Base-by-base conservation (phyloP, 92 coral and sea anemone genomes). In the Epizoanthus ramosus region DNA sequence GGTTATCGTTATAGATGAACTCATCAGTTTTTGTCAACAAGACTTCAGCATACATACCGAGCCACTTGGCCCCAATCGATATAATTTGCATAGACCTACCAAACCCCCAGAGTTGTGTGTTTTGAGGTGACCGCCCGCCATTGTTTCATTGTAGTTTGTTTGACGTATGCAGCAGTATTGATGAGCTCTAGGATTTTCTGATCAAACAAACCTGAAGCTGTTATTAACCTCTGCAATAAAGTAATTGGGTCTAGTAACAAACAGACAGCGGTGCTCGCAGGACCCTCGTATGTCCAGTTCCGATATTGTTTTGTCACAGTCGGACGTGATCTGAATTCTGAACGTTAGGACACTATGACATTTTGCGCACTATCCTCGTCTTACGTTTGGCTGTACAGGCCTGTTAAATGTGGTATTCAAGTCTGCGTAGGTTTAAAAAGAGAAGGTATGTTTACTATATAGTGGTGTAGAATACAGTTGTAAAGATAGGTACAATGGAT, bases 191-290 rank as follows among this genome's bases (percentile, higher is more conserved):
- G 82, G 82, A 23, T 19, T 19, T 61, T 77, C 82, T 61, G 24
- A 60, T 19, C 71, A 77, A 77, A 77, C 82, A 77, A 77, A n/a
- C 82, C 37, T 63, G 57, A 39, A 77, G 71, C 39, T 60, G 71
- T 77, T 77, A 43, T 77, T 43, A 77, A 77, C 82, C 70, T n/a
- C 58, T 3, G 71, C 63, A 60, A 77, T 39, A 22, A 77, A 50
- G 24, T 77, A 22, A 63, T 61, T 37, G 68, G 45, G 57, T 18
- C 24, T 71, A 77, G 59, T 19, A 37, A 41, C n/a, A 76, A 61
- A 60, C 56, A 41, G 71, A 77, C 22, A 15, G 8, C 54, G 4
- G 33, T 21, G 35, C 81, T 57, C 16, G 81, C 6, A 41, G 52
- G 57, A 69, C 56, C 57, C 18, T 13, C 21, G 39, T 18, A 17